phyloP scores from a whole-genome alignment of 2,113 vertebrate species.

The Macaca fascicularis region T2T-MFA8v1.1 NC_088376.1:113699001-113699500 shows the following conservation, averaged over 20 bases:
- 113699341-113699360: neutral
- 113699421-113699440: neutral
- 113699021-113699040: neutral
- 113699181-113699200: neutral
- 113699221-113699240: neutral
- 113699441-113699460: conserved; percentile 31
- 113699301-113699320: neutral
- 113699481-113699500: conserved; percentile 25
- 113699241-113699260: neutral
- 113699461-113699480: neutral
- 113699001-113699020: neutral
- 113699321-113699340: neutral
- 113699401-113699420: neutral
- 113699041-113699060: neutral
- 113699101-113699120: neutral
- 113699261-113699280: neutral
- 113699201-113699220: neutral
- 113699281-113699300: neutral
- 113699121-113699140: neutral
- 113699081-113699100: neutral
- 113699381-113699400: neutral
- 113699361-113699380: neutral
- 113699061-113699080: neutral
- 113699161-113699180: neutral
- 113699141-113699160: neutral